A percentile compares a stretch with the other conserved stretches of the same genome.
Evolutionary conservation across 2,888 invertebrate genomes (phyloP).

Genomic region (Thereva nobilitata): DNA sequence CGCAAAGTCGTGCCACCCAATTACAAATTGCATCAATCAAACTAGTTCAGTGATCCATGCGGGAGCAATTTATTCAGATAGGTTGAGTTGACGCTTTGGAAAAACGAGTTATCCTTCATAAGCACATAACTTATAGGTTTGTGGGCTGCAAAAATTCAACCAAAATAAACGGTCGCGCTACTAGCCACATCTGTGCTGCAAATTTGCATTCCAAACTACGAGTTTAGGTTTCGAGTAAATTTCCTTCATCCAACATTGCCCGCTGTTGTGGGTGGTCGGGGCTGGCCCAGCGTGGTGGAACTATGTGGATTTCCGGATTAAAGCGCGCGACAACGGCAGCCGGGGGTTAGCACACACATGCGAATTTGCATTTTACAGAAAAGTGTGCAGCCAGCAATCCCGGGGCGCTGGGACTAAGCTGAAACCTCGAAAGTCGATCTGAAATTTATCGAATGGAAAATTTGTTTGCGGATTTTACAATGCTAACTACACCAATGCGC

Average conservation of each 20-base stretch:
- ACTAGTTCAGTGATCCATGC: too few species aligned
- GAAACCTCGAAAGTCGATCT: conserved; percentile 23
- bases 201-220: conserved; percentile 30
- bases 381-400: conserved; percentile 12
- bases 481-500: conserved; percentile 17
- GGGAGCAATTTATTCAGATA: too few species aligned
- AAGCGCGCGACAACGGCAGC: background rate
- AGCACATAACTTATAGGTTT: conserved; percentile 11
- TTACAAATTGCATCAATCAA: too few species aligned
- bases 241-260: conserved; percentile 10
- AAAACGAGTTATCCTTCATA: too few species aligned
- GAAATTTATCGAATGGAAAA: conserved; percentile 32
- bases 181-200: conserved; percentile 28
- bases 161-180: conserved; percentile 28
- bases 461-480: conserved; percentile 29
- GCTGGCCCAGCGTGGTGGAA: conserved; percentile 1
- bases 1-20: too few species aligned
- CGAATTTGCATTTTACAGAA: conserved; percentile 30
- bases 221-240: conserved; percentile 23
- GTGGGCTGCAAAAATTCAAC: conserved; percentile 25
- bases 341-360: conserved; percentile 1
- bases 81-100: too few species aligned
- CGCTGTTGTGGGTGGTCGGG: background rate
- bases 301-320: conserved; percentile 26
- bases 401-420: conserved; percentile 11